Percentiles rank a stretch among this genome's conserved stretches.
Conservation (phyloP, 2,888 invertebrate genomes). For the Hydrotaea diabolus region DNA sequence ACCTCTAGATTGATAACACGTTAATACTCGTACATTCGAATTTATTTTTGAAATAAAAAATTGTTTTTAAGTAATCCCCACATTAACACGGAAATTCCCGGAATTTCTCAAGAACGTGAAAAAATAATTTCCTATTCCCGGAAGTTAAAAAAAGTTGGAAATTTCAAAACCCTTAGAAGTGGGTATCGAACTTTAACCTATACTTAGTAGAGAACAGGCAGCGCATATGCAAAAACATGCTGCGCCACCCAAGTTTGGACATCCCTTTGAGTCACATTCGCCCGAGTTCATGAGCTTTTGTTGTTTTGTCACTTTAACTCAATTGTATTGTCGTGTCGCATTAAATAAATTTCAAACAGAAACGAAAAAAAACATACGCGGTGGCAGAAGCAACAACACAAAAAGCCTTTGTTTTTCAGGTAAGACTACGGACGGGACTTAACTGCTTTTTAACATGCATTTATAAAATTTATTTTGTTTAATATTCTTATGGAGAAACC, state of each 20-base stretch:
- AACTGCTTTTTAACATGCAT: constrained; percentile 65
- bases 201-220: too few species aligned
- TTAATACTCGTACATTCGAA: too few species aligned
- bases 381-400: constrained; percentile 31
- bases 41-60: too few species aligned
- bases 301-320: constrained; percentile 64
- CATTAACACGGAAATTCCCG: too few species aligned
- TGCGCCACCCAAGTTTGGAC: not conserved
- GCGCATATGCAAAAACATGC: not conserved
- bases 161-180: too few species aligned
- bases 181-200: too few species aligned
- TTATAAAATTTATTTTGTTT: constrained; percentile 61
- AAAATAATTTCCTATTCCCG: too few species aligned
- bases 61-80: too few species aligned
- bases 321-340: constrained; percentile 65
- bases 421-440: constrained; percentile 29
- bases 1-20: too few species aligned
- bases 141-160: too few species aligned
- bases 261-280: not conserved
- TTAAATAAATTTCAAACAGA: constrained; percentile 64
- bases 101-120: too few species aligned
- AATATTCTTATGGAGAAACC: constrained; percentile 37
- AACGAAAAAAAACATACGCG: constrained; percentile 10
- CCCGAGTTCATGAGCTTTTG: constrained; percentile 56
- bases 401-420: constrained; percentile 17